Evolutionary conservation across 1,140 invertebrate genomes (phyloP).

Genomic region (Cotesia glomerata): DNA sequence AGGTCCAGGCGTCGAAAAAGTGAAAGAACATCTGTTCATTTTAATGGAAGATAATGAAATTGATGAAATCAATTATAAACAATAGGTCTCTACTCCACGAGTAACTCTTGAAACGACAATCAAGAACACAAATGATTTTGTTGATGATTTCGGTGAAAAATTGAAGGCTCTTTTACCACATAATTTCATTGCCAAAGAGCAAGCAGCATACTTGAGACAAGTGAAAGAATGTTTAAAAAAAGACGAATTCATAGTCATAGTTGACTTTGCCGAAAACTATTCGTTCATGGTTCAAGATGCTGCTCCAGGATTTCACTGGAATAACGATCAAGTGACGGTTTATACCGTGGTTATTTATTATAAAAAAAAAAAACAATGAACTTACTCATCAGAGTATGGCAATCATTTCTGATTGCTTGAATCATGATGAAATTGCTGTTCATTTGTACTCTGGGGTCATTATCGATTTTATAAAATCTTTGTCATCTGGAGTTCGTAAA

Average conservation of each 20-base stretch:
- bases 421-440: too few species aligned
- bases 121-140: constrained; percentile 9
- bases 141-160: constrained; percentile 26
- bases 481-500: background rate
- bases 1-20: too few species aligned
- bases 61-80: constrained; percentile 16
- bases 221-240: constrained; percentile 25
- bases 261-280: constrained; percentile 14
- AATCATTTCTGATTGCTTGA: background rate
- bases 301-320: background rate
- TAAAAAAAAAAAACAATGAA: background rate
- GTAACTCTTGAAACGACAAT: background rate
- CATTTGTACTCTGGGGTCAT: too few species aligned
- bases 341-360: background rate
- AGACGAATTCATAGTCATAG: too few species aligned
- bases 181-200: constrained; percentile 38
- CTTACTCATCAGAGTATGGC: background rate
- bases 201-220: constrained; percentile 27
- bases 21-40: too few species aligned
- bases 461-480: too few species aligned
- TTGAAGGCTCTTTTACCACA: constrained; percentile 26
- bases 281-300: background rate
- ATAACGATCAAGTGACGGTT: background rate
- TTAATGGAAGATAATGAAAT: too few species aligned
- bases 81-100: constrained; percentile 10